phyloP scores from a whole-genome alignment of 2,888 invertebrate genomes.

The Leucozona laternaria region DNA sequence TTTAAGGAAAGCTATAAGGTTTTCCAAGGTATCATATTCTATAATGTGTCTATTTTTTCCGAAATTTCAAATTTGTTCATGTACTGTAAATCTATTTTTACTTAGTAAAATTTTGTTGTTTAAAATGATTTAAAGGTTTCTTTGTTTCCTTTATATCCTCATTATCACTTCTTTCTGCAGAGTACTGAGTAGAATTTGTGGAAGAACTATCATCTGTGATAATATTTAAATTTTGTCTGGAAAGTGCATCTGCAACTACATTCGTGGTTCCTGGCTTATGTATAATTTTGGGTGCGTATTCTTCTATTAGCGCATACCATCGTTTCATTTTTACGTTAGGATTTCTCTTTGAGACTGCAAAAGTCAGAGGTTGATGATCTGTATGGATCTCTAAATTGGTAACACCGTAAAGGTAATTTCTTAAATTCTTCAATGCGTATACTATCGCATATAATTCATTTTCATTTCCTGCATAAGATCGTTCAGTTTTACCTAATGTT shows the following conservation, averaged over 20 bases:
- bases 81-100: background rate
- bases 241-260: no score
- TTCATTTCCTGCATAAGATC: background rate
- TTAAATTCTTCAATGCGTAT: no score
- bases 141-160: constrained; percentile 31
- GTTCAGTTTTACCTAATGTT: background rate
- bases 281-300: constrained; percentile 43
- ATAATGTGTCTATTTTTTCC: constrained; percentile 45
- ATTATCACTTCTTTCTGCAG: constrained; percentile 50
- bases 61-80: no score
- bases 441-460: constrained; percentile 16
- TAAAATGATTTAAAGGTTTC: constrained; percentile 56
- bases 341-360: constrained; percentile 65
- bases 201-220: constrained; percentile 2
- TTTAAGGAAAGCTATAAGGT: constrained; percentile 32
- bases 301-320: constrained; percentile 26
- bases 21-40: constrained; percentile 20
- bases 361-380: no score
- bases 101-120: constrained; percentile 51
- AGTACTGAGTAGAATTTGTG: background rate
- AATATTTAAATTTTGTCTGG: constrained; percentile 39
- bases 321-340: constrained; percentile 56
- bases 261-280: no score
- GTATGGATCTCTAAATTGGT: no score
- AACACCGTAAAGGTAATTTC: no score